Evolutionary conservation across 1,140 invertebrate species (phyloP), one percentile per base, ranked within the genome.

Genomic region (Trichogramma pretiosum): DNA sequence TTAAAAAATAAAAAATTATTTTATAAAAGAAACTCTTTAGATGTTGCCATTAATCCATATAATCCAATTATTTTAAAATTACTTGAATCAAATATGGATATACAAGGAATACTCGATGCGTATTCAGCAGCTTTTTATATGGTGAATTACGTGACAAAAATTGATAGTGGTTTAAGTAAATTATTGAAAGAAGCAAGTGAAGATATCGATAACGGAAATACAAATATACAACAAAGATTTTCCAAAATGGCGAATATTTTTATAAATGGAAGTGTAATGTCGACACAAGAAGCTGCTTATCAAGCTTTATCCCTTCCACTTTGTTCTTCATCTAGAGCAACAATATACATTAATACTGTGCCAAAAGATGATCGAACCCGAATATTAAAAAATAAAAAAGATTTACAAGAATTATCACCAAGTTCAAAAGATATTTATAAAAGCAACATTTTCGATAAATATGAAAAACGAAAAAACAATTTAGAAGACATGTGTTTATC

Each of bases 211-310:
- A 28, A 41, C 19, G 49, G 43, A 33, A 50, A 55, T 36, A 30
- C 5, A n/a, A 37, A n/a, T 23, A 24, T 53, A 18, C 41, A 36
- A 39, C 53, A 61, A 32, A 58, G 50, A 54, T 48, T 64, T 17
- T 30, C 46, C 23, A 56, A 53, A 41, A 46, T 58, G 38, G 48
- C 52, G 8, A 63, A 60, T 42, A 32, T 52, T 16, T 58, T 63
- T 48, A 43, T 61, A 18, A 62, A 63, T 46, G 44, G 56, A 30
- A 56, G 45, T 52, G 28, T 59, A 30, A 57, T 62, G 48, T 56
- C 54, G 11, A 53, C 55, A 13, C 61, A 67, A 56, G 63, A 65
- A 53, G 62, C 59, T 16, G 56, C 50, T 14, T 61, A 51, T 41
- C 46, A 56, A 40, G 19, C 58, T 14, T 40, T 64, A 39, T 41